Percentiles rank a stretch among this genome's conserved stretches.
phyloP scores from a whole-genome alignment of 2,797 vertebrate species.

The Enteromius unitaeniatus region DNA sequence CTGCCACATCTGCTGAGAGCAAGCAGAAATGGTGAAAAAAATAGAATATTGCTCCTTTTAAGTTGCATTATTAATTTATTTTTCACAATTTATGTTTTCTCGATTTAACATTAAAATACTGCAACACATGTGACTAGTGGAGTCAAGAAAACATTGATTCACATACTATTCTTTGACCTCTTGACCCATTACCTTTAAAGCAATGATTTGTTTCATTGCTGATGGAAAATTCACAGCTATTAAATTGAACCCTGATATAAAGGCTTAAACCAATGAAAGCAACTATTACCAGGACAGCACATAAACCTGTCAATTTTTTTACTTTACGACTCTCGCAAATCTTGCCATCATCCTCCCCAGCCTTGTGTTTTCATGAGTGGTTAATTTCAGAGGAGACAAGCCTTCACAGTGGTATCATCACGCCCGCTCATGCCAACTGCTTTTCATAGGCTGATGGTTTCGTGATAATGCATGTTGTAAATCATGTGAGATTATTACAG shows the following conservation, averaged over 20 bases:
- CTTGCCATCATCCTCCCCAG: conserved; percentile 10
- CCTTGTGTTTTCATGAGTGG: conserved; percentile 14
- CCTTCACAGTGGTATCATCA: conserved; percentile 33
- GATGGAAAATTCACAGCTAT: conserved; percentile 32
- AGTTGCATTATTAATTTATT: neutral
- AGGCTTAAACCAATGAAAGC: conserved; percentile 24
- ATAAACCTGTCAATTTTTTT: conserved; percentile 5
- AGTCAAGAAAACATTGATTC: neutral
- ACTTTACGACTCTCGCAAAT: conserved; percentile 19
- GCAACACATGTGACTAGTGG: neutral
- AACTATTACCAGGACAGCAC: neutral
- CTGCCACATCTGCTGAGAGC: conserved; percentile 20
- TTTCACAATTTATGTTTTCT: neutral
- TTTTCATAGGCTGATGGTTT: conserved; percentile 41
- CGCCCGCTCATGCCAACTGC: conserved; percentile 10
- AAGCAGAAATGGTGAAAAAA: neutral
- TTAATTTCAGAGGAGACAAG: conserved; percentile 48
- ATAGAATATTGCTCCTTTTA: neutral
- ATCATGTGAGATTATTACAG: conserved; percentile 57
- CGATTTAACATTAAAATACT: neutral
- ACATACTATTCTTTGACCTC: conserved; percentile 5
- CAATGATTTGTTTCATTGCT: neutral
- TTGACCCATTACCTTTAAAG: neutral
- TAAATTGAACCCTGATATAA: conserved; percentile 3
- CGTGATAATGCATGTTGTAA: conserved; percentile 51